Percentiles rank a stretch among this genome's conserved stretches.
Conservation (phyloP, 2,888 invertebrate genomes). For the Philonicus albiceps region DNA sequence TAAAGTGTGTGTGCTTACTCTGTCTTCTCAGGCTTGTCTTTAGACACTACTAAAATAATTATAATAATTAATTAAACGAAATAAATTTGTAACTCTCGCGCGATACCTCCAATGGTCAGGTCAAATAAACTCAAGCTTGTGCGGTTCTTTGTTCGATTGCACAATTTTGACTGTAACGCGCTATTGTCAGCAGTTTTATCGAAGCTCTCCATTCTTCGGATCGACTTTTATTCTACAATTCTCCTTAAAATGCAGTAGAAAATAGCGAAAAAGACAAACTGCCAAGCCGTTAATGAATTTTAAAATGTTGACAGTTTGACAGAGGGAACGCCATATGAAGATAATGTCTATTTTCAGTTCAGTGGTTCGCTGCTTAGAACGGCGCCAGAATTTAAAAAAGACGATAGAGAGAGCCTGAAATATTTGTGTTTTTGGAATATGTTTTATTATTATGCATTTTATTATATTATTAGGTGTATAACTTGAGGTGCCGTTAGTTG, state of each 20-base stretch:
- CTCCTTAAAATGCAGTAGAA: background rate
- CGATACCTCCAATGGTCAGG: background rate
- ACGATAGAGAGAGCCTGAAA: too few relatives aligned
- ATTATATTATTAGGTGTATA: too few relatives aligned
- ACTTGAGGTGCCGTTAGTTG: too few relatives aligned
- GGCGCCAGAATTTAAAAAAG: background rate
- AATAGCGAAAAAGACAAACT: background rate
- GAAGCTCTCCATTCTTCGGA: background rate
- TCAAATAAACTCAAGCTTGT: slow-evolving; percentile 12
- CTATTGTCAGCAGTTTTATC: background rate
- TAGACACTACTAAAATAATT: background rate
- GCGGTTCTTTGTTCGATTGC: background rate
- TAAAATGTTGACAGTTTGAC: background rate
- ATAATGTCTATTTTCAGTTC: background rate
- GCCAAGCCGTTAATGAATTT: background rate
- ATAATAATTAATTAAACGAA: background rate
- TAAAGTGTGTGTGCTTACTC: background rate
- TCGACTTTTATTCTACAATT: background rate
- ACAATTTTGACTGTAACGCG: background rate
- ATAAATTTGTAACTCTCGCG: background rate
- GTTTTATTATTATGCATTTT: too few relatives aligned
- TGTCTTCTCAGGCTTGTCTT: background rate
- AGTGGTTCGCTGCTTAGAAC: background rate
- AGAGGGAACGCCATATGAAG: background rate
- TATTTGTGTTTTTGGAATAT: too few relatives aligned